Conservation (phyloP, 2,797 vertebrate species). For the Aphelocoma californica region DNA sequence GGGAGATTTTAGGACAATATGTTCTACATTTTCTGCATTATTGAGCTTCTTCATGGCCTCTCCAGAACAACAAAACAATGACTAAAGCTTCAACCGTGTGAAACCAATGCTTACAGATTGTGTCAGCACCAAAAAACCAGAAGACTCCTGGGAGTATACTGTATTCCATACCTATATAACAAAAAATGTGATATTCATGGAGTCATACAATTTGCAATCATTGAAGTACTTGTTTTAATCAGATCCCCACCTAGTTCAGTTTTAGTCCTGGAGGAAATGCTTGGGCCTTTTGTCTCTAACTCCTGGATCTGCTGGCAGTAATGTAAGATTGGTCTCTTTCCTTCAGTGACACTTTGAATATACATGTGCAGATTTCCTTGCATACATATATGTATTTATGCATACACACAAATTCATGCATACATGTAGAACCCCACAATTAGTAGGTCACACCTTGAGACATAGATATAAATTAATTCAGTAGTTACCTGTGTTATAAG, state of each 20-base stretch:
- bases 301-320: neutral
- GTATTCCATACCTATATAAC: neutral
- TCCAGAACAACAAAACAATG: neutral
- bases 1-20: slow-evolving; percentile 20
- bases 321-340: neutral
- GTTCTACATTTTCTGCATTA: slow-evolving; percentile 12
- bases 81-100: neutral
- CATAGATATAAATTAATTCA: neutral
- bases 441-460: neutral
- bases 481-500: neutral
- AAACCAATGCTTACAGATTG: neutral
- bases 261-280: neutral
- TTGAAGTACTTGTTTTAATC: neutral
- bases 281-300: neutral
- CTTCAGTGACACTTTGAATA: neutral
- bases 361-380: neutral
- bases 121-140: neutral
- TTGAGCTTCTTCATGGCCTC: neutral
- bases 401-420: neutral
- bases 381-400: rapidly evolving
- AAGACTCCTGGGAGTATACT: neutral
- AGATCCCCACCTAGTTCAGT: neutral
- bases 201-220: neutral
- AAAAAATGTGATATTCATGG: neutral
- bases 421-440: neutral